phyloP scores from a whole-genome alignment of 2,888 invertebrate genomes.

The Luperina testacea region DNA sequence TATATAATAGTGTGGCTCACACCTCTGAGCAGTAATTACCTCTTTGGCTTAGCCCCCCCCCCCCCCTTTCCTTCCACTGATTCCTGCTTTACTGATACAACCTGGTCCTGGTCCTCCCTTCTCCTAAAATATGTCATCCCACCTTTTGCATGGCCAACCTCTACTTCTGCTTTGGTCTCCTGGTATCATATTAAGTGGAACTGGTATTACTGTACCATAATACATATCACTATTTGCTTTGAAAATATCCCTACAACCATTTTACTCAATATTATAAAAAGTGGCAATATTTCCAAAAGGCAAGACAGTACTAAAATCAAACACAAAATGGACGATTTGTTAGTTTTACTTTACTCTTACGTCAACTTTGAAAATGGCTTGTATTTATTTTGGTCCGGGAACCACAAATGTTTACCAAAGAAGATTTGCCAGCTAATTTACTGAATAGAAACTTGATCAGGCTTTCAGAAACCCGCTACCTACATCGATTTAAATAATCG shows the following conservation, averaged over 20 bases:
- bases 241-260: not conserved
- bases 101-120: too few species aligned
- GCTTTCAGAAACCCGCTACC: not conserved
- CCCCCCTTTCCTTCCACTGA: too few species aligned
- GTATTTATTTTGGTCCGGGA: not conserved
- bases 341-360: not conserved
- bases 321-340: not conserved
- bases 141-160: too few species aligned
- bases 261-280: not conserved
- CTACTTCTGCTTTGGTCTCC: too few species aligned
- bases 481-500: slow-evolving; percentile 8
- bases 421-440: not conserved
- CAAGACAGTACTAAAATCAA: not conserved
- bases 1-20: too few species aligned
- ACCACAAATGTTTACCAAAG: not conserved
- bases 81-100: too few species aligned
- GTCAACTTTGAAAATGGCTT: not conserved
- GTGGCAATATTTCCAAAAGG: not conserved
- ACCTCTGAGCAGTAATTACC: too few species aligned
- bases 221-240: not conserved
- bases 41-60: too few species aligned
- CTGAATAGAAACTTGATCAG: not conserved
- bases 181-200: not conserved
- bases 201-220: not conserved
- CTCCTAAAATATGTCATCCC: too few species aligned